Base-by-base conservation (phyloP, 2,888 invertebrate genomes). In the Drosophila borborema region DNA sequence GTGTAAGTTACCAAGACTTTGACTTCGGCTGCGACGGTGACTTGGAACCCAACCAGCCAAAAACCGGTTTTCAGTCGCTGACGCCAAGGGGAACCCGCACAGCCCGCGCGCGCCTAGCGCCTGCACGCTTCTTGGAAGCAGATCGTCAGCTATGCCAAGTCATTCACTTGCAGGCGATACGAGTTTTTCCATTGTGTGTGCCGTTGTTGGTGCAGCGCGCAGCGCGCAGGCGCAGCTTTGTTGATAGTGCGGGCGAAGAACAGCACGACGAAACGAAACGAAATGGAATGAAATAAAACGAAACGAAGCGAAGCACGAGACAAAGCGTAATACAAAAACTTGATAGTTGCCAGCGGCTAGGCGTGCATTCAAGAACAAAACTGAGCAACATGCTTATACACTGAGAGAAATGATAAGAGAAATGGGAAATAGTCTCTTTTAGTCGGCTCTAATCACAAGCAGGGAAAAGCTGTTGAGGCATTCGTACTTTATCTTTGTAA, bases 111-210 rank as follows among this genome's bases (percentile, higher is more conserved):
- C 28, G 28, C 18, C 58, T 36, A 45, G 8, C 41, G 16, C 9
- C 54, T 82, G 66, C 63, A 71, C 55, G 75, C 90, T 85, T 85
- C 90, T 90, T 84, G 90, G 85, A 84, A 84, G 86, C 89, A 79
- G 89, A 80, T 83, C 81, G 77, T 65, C 81, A 69, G 67, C 77
- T 69, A 62, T 69, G 86, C 78, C 90, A 74, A 85, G 90, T 85
- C 85, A 85, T 85, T 85, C 85, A 85, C 85, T 90, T 85, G 85
- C 85, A 86, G 64, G 84, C 87, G 85, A 90, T 89, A 81, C 85
- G 67, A 78, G 85, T 78, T 86, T 86, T 80, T 80, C 31, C 63
- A 62, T 80, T 76, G 55, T 72, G 65, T 16, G 55, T 64, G 28
- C 48, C 69, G 64, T 46, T 69, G 49, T 20, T 54, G 65, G 55